A percentile compares a stretch with the other conserved stretches of the same genome.
phyloP scores from a whole-genome alignment of 2,888 invertebrate species.

The Drosophila leonis region DNA sequence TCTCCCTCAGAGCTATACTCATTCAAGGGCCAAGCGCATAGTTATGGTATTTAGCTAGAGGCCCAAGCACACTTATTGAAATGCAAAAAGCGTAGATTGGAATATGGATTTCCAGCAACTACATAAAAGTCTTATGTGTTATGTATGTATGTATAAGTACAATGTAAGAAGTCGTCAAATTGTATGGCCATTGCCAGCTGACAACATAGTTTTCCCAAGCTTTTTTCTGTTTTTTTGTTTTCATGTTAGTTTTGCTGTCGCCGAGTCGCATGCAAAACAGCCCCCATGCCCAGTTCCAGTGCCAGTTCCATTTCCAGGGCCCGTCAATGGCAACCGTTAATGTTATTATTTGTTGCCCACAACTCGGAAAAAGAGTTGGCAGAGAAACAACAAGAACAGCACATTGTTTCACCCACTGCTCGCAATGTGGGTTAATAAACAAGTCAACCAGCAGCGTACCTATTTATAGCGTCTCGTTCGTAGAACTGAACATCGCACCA shows the following conservation, averaged over 20 bases:
- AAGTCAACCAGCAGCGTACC: slow-evolving; percentile 18
- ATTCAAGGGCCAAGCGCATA: not conserved
- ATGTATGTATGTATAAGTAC: not conserved
- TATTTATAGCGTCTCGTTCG: slow-evolving; percentile 46
- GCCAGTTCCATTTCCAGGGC: slow-evolving; percentile 31
- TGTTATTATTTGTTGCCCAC: slow-evolving; percentile 61
- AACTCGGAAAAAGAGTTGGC: slow-evolving; percentile 36
- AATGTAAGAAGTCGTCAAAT: slow-evolving; percentile 16
- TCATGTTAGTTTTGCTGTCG: slow-evolving; percentile 26
- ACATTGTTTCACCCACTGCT: slow-evolving; percentile 51
- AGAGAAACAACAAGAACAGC: slow-evolving; percentile 26
- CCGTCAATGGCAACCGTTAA: slow-evolving; percentile 70
- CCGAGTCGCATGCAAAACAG: slow-evolving; percentile 43
- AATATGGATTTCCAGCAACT: slow-evolving; percentile 29
- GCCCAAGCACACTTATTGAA: not conserved
- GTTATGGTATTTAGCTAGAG: not conserved
- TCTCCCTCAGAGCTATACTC: not conserved
- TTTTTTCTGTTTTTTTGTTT: slow-evolving; percentile 31
- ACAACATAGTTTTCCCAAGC: slow-evolving; percentile 41
- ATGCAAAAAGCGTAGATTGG: slow-evolving; percentile 13
- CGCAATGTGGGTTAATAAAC: slow-evolving; percentile 73
- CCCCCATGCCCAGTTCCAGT: slow-evolving; percentile 13
- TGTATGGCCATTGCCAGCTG: slow-evolving; percentile 28
- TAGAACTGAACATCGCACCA: slow-evolving; percentile 32
- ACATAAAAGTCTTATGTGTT: slow-evolving; percentile 4